A percentile compares a stretch with the other conserved stretches of the same genome.
These are phyloP conservation scores for Thymelicus acteon DNA, from an alignment of 2,888 invertebrate genomes.

Conservation along the genomic window DNA sequence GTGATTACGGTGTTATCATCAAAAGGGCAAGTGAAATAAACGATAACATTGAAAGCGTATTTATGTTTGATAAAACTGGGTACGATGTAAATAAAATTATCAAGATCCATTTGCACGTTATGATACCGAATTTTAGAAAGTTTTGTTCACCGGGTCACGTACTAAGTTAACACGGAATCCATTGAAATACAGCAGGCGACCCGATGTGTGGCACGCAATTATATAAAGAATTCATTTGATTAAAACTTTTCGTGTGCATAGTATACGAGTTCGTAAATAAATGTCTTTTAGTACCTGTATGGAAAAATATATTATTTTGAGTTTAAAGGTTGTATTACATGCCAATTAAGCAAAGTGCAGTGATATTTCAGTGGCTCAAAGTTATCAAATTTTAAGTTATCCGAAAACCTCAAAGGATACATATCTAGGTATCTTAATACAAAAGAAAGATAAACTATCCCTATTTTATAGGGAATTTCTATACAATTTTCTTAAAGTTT, in stretches of 20 bases:
- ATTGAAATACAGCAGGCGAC: neutral
- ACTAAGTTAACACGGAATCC: neutral
- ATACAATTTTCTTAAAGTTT: too few species aligned
- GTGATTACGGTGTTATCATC: slow-evolving; percentile 30
- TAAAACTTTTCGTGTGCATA: neutral
- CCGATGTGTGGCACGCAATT: neutral
- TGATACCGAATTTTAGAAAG: slow-evolving; percentile 41
- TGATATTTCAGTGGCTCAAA: too few species aligned
- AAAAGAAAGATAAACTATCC: too few species aligned
- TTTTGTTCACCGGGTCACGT: slow-evolving; percentile 3
- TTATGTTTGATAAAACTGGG: slow-evolving; percentile 42
- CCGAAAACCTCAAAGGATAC: too few species aligned
- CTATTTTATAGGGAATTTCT: too few species aligned
- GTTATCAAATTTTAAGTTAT: too few species aligned
- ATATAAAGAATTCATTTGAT: slow-evolving; percentile 1
- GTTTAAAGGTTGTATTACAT: too few species aligned
- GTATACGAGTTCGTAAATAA: too few species aligned
- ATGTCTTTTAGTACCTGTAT: too few species aligned
- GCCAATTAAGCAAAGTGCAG: too few species aligned
- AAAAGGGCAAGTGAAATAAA: slow-evolving; percentile 37
- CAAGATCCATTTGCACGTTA: slow-evolving; percentile 49
- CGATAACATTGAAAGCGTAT: slow-evolving; percentile 36
- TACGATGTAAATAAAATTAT: slow-evolving; percentile 48
- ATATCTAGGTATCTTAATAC: too few species aligned
- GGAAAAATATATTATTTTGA: too few species aligned